Evolutionary conservation across 2,888 invertebrate genomes (phyloP), one percentile per base, ranked within the genome.

Genomic region (Furcula furcula): DNA sequence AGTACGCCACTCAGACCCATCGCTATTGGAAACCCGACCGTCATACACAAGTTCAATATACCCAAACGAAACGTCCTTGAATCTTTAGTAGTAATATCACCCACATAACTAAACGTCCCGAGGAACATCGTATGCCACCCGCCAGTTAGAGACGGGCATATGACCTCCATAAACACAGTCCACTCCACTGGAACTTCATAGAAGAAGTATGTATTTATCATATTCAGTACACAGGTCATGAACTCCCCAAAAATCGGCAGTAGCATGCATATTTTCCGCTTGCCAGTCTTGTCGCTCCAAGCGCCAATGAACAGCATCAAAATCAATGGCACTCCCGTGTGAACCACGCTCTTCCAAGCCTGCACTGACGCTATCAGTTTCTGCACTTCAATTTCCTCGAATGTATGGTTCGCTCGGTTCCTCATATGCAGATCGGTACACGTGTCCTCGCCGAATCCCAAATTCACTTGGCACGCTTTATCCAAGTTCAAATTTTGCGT

Each of bases 401-500:
- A 69, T 0, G 92, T 92, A 52, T 91, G 91, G 53, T 93, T 93
- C 0, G 90, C 91, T 1, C 94, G 93, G 53, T 93, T 91, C 29
- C 95, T 88, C 0, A 91, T 85, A 0, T 93, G 91, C 12, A 96
- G 74, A 0, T 94, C 94, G 41, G 92, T 92, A 65, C 96, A 96
- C 0, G 95, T 91, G 26, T 90, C 89, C 29, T 92, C 91, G 0
- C 91, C 87, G 53, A 93, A 95, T 0, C 81, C 90, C 49, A 95
- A 83, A 66, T 96, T 96, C 0, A 96, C 95, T 23, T 94, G 83
- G 58, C 96, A 96, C 0, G 96, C 96, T 74, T 96, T 96, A 64
- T 96, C 96, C 59, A 96, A 85, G 74, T 95, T 95, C 23, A 96
- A 80, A 77, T 96, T 96, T 73, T 95, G 95, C 4, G 94, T 94